Evolutionary conservation across 2,797 vertebrate genomes (phyloP), one percentile per base, ranked within the genome.

Genomic region (Parauchenoglanis punctatus): DNA sequence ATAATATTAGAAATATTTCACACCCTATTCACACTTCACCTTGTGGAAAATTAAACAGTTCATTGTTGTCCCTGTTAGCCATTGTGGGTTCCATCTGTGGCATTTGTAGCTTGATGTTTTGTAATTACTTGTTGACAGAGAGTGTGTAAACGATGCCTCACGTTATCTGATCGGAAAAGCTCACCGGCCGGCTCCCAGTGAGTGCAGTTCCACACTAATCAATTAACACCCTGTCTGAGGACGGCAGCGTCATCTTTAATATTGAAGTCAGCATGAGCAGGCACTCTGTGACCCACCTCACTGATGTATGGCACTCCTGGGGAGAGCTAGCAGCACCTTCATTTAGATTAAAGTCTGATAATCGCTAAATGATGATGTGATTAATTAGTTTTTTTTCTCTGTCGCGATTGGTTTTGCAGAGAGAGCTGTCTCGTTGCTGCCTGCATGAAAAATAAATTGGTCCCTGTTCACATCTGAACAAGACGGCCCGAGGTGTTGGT

Each of bases 171-270:
- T 95, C 92, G 92, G 77, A 92, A 91, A 86, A 90, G 92, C 94
- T 94, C 90, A 92, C 92, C 93, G 93, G 92, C 91, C 77, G 89
- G 81, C 92, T 91, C 93, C 93, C 93, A 94, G 91, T 93, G 91
- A 85, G 82, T 93, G 91, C 87, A 87, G 90, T 94, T 93, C 92
- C 88, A 91, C 92, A 87, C 92, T 93, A 94, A 95, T 96, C 94
- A 96, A 94, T 95, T 96, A 95, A 92, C 95, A 95, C 95, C 94
- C 95, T 95, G 94, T 95, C 94, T 92, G 86, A 90, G 90, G 91
- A 92, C 28, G 59, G 87, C 35, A 82, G 91, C 86, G 91, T 91
- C 91, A 89, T 67, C 89, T 88, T 95, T 94, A 94, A 95, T 94
- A 93, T 93, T 86, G 88, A 46, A 76, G 75, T 81, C 85, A 81